phyloP scores from a whole-genome alignment of 2,888 invertebrate genomes.

The Apamea crenata region DNA sequence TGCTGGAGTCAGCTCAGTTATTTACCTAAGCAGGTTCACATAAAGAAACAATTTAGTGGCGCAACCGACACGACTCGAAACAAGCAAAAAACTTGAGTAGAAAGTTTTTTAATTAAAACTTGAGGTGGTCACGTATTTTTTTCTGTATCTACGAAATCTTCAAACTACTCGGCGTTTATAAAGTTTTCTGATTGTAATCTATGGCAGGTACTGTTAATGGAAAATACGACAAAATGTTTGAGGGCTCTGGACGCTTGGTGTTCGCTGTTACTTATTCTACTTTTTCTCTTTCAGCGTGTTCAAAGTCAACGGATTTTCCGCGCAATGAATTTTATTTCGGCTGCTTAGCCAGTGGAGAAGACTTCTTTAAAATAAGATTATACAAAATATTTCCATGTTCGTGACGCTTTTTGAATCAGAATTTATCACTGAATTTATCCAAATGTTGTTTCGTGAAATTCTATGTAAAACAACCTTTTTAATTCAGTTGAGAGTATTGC shows the following conservation, averaged over 20 bases:
- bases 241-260: slow-evolving; percentile 10
- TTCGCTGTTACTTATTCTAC: slow-evolving; percentile 22
- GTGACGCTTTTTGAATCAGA: background rate
- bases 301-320: slow-evolving; percentile 28
- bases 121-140: slow-evolving; percentile 62
- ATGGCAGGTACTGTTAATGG: slow-evolving; percentile 46
- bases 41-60: slow-evolving; percentile 55
- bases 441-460: slow-evolving; percentile 4
- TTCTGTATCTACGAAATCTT: slow-evolving; percentile 53
- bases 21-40: slow-evolving; percentile 46
- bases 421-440: background rate
- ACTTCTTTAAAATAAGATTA: slow-evolving; percentile 25
- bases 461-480: slow-evolving; percentile 27
- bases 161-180: slow-evolving; percentile 51
- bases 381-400: slow-evolving; percentile 1
- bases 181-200: slow-evolving; percentile 56
- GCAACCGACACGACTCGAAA: slow-evolving; percentile 43
- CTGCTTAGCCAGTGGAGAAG: slow-evolving; percentile 24
- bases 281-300: slow-evolving; percentile 29
- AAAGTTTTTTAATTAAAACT: slow-evolving; percentile 68
- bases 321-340: slow-evolving; percentile 36
- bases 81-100: slow-evolving; percentile 51
- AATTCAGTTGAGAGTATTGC: slow-evolving; percentile 43
- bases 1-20: slow-evolving; percentile 30
- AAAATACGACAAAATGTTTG: slow-evolving; percentile 40